These are phyloP conservation scores for Murina feae DNA, from an alignment of 2,113 vertebrate genomes.

Conservation along the genomic window DNA sequence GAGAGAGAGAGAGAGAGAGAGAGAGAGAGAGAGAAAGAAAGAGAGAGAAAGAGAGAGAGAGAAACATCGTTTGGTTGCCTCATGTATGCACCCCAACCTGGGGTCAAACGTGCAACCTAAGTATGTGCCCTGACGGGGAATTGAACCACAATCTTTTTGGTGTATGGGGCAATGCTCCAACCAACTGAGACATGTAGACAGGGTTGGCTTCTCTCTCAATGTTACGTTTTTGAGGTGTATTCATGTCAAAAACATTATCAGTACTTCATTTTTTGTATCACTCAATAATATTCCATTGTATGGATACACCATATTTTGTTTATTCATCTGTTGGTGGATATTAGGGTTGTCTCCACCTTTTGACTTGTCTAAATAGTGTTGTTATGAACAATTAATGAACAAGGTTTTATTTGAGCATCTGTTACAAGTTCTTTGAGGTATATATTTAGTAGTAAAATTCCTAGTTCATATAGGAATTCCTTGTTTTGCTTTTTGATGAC, in stretches of 20 bases:
- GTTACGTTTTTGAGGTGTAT: not conserved
- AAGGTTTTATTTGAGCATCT: conserved; percentile 8
- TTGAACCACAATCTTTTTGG: not conserved
- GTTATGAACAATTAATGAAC: not conserved
- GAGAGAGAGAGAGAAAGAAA: not conserved
- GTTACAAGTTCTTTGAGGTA: not conserved
- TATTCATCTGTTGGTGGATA: not conserved
- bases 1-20: not conserved
- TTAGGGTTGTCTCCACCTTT: not conserved
- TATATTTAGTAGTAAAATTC: not conserved
- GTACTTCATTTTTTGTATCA: not conserved
- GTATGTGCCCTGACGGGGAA: not conserved
- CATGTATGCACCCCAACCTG: not conserved
- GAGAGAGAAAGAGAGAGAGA: not conserved
- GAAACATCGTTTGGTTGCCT: not conserved
- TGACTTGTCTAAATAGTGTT: not conserved
- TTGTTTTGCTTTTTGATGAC: conserved; percentile 4
- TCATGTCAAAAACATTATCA: not conserved
- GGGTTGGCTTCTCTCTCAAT: not conserved
- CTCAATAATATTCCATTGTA: not conserved
- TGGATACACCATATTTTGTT: not conserved
- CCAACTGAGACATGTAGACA: no score
- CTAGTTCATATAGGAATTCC: not conserved
- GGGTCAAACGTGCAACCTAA: not conserved
- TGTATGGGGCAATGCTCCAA: not conserved